Percentiles rank a stretch among this genome's conserved stretches.
Conservation (phyloP, 2,888 invertebrate species). For the Hydriomena furcata region DNA sequence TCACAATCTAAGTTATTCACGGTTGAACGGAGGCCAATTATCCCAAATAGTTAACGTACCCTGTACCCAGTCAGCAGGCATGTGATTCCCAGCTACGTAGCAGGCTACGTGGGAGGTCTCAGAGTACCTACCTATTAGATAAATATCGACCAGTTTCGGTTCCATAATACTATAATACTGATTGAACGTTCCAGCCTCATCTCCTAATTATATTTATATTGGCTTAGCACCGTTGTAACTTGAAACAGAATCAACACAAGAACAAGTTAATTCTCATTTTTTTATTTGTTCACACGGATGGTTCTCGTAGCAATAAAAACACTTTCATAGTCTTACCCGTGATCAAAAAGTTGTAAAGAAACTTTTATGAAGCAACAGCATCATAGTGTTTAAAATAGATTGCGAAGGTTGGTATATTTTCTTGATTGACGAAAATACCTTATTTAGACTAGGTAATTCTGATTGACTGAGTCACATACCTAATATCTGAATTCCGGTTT, state of each 20-base stretch:
- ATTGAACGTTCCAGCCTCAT: slow-evolving; percentile 28
- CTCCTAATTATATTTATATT: slow-evolving; percentile 19
- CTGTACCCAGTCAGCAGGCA: slow-evolving; percentile 34
- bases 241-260: not conserved
- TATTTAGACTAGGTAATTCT: not conserved
- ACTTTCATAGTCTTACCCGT: slow-evolving; percentile 10
- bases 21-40: slow-evolving; percentile 52
- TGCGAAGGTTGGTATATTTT: not conserved
- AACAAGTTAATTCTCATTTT: slow-evolving; percentile 16
- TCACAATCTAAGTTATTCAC: slow-evolving; percentile 42
- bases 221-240: slow-evolving; percentile 8
- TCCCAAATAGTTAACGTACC: slow-evolving; percentile 47
- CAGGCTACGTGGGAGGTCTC: slow-evolving; percentile 60
- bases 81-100: slow-evolving; percentile 36
- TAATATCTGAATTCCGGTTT: slow-evolving; percentile 10
- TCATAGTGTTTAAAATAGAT: no score
- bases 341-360: slow-evolving; percentile 1
- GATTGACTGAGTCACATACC: not conserved
- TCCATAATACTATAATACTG: slow-evolving; percentile 26
- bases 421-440: not conserved
- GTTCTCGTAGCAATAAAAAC: slow-evolving; percentile 8
- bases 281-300: slow-evolving; percentile 16
- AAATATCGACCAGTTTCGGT: slow-evolving; percentile 33
- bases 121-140: slow-evolving; percentile 24
- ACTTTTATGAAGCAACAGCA: not conserved